Percentiles rank a stretch among this genome's conserved stretches.
phyloP scores from a whole-genome alignment of 2,888 invertebrate genomes.

The Leptopilina syphax region DNA sequence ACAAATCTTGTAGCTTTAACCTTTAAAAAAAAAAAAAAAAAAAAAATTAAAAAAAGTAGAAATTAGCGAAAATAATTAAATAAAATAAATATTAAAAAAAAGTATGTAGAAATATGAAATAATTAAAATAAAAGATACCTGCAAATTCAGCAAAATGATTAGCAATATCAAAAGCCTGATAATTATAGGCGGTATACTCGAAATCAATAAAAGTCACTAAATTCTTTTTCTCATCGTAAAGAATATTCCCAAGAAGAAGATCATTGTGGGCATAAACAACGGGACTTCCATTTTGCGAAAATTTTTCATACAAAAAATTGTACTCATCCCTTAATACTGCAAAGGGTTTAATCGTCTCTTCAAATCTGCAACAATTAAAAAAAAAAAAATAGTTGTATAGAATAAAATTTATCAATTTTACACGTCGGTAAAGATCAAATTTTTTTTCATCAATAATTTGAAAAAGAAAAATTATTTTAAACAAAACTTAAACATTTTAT shows the following conservation, averaged over 20 bases:
- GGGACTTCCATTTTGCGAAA: slow-evolving; percentile 84
- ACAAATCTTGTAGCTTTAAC: too few species aligned
- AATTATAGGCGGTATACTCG: slow-evolving; percentile 96
- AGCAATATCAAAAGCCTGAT: slow-evolving; percentile 96
- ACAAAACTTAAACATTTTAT: too few species aligned
- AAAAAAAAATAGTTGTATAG: not conserved
- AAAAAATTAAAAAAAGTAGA: not conserved
- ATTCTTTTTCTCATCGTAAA: slow-evolving; percentile 85
- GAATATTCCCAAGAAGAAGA: slow-evolving; percentile 94
- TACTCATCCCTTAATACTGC: slow-evolving; percentile 85
- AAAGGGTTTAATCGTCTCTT: slow-evolving; percentile 83
- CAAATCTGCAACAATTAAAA: slow-evolving; percentile 79
- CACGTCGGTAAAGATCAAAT: too few species aligned
- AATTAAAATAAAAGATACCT: slow-evolving; percentile 79
- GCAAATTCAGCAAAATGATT: slow-evolving; percentile 99
- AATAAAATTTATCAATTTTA: too few species aligned
- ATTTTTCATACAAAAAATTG: slow-evolving; percentile 81
- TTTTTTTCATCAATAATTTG: too few species aligned
- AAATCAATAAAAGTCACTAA: slow-evolving; percentile 96
- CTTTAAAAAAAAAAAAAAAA: not conserved
- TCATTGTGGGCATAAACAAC: slow-evolving; percentile 98
- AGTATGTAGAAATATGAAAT: too few species aligned
- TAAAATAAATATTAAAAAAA: too few species aligned
- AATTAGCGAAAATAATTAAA: too few species aligned
- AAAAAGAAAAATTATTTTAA: too few species aligned